phyloP scores from a whole-genome alignment of 2,113 vertebrate species.

The Haemorhous mexicanus region DNA sequence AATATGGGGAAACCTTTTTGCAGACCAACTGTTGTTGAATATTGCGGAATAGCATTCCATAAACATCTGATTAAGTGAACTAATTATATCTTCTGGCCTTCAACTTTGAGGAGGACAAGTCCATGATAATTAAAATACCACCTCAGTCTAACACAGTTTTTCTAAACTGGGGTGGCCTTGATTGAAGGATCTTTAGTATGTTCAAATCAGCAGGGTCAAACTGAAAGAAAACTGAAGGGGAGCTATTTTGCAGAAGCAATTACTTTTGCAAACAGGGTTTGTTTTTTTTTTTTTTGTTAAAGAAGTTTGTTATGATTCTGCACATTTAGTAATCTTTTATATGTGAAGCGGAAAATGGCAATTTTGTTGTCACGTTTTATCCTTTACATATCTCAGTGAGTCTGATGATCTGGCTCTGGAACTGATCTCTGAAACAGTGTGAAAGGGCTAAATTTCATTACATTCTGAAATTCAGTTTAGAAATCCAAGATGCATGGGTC shows the following conservation, averaged over 20 bases:
- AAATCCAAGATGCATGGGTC: neutral
- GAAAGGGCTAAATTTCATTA: neutral
- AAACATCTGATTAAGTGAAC: neutral
- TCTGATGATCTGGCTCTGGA: neutral
- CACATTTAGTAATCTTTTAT: neutral
- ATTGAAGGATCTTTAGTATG: neutral
- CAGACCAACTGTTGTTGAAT: neutral
- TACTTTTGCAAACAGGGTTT: neutral
- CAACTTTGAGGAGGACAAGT: neutral
- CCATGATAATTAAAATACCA: neutral
- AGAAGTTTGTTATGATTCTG: neutral
- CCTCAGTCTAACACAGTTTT: neutral
- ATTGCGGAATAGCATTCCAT: neutral
- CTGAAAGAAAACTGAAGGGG: neutral
- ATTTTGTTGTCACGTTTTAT: neutral
- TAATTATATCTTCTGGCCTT: neutral
- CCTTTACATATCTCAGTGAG: neutral
- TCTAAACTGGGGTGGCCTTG: neutral
- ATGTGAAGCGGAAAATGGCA: neutral
- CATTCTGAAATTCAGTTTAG: conserved; percentile 1
- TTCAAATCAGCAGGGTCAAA: neutral
- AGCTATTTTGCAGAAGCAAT: neutral
- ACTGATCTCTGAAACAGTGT: neutral
- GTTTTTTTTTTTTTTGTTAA: neutral
- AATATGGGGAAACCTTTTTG: neutral